Evolutionary conservation across 2,797 vertebrate genomes (phyloP).

Genomic region (Erithacus rubecula): DNA sequence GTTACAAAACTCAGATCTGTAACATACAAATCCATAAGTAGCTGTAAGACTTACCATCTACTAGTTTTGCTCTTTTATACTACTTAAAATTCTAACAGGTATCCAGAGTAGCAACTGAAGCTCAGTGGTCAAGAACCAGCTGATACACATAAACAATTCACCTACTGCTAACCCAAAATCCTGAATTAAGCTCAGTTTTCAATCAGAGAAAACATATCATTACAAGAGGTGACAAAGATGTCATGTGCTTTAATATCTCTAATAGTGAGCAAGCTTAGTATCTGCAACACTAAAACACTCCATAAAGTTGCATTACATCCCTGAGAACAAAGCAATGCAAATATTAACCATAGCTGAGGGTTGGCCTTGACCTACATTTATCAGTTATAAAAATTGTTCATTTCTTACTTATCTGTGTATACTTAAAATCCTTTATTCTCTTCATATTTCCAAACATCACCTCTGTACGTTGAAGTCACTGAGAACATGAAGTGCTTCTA

Average conservation of each 20-base stretch:
- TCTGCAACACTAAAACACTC: background rate
- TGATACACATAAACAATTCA: background rate
- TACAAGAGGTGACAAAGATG: background rate
- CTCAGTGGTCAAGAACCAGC: background rate
- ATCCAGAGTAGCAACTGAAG: background rate
- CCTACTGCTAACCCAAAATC: background rate
- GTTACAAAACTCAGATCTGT: background rate
- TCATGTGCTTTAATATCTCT: accelerated
- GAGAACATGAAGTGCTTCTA: background rate
- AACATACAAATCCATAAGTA: background rate
- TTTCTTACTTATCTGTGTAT: background rate
- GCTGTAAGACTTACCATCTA: background rate
- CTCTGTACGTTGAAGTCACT: background rate
- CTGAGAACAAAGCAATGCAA: background rate
- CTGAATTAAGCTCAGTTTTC: background rate
- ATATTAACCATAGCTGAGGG: background rate
- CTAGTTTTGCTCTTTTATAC: background rate
- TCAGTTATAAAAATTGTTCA: background rate
- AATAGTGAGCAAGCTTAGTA: background rate
- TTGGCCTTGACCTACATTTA: background rate
- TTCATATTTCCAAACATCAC: background rate
- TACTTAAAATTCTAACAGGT: background rate
- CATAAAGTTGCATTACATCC: background rate
- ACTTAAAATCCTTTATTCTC: background rate
- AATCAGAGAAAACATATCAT: accelerated